Conservation (phyloP, 2,888 invertebrate genomes). For the Melipona bicolor region DNA sequence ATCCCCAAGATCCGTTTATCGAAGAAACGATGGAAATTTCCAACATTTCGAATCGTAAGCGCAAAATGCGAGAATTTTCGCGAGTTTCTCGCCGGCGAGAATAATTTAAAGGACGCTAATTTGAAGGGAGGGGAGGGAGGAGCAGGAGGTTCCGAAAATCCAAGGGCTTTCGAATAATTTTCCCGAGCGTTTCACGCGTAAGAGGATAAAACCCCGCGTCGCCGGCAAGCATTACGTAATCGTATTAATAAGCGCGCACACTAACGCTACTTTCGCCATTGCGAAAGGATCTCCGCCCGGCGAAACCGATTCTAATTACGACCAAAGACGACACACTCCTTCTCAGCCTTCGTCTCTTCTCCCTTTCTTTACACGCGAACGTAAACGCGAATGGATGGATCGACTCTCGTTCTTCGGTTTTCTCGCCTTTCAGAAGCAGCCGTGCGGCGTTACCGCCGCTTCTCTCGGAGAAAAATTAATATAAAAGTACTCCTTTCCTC, state of each 20-base stretch:
- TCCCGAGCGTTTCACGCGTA: conserved; percentile 37
- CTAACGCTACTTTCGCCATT: conserved; percentile 16
- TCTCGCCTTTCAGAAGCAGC: no score
- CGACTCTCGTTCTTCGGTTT: conserved; percentile 52
- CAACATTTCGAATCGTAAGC: no score
- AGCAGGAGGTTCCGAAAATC: neutral
- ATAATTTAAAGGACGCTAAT: neutral
- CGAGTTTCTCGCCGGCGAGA: no score
- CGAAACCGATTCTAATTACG: conserved; percentile 79
- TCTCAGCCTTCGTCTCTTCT: conserved; percentile 37
- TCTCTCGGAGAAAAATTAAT: no score
- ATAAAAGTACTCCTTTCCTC: no score
- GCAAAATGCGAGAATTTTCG: neutral
- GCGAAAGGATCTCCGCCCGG: conserved; percentile 67
- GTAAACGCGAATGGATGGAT: conserved; percentile 62
- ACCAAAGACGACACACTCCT: conserved; percentile 68
- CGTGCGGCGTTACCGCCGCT: no score
- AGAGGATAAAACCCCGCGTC: conserved; percentile 54
- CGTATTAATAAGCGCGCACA: conserved; percentile 58
- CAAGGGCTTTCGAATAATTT: conserved; percentile 43
- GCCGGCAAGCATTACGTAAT: conserved; percentile 59
- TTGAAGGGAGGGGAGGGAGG: no score
- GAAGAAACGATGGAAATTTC: no score
- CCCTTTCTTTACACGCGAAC: conserved; percentile 22
- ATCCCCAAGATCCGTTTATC: no score